These are phyloP conservation scores for Oxyruncus cristatus DNA, from an alignment of 2,113 vertebrate species.

Conservation along the genomic window DNA sequence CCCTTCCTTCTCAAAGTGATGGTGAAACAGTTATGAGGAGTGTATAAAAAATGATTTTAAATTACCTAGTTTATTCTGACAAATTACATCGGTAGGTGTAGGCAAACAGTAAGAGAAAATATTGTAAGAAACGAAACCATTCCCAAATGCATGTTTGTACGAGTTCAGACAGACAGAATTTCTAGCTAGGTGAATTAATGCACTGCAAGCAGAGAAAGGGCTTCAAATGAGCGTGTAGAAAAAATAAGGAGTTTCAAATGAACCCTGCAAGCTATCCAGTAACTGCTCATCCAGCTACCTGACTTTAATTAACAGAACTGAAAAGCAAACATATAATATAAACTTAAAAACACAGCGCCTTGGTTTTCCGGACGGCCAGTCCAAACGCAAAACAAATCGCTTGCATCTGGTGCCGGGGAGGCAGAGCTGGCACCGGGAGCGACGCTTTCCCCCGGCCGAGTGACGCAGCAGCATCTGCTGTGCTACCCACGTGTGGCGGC, in stretches of 20 bases:
- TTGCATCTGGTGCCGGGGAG: neutral
- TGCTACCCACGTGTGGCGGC: rapidly evolving
- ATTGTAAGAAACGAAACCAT: neutral
- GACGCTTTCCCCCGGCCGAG: neutral
- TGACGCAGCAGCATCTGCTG: neutral
- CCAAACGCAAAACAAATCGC: conserved; percentile 25
- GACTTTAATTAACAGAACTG: conserved; percentile 41
- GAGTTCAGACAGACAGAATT: neutral
- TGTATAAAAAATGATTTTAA: neutral
- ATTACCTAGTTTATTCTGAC: conserved; percentile 3
- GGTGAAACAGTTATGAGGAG: neutral
- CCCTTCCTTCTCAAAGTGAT: neutral
- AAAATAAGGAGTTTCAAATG: neutral
- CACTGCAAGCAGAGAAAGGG: neutral
- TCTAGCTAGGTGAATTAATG: conserved; percentile 13
- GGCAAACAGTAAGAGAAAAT: neutral
- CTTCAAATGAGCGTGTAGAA: neutral
- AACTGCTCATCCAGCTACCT: conserved; percentile 3
- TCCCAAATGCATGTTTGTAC: neutral
- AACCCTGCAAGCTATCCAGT: neutral
- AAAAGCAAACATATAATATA: conserved; percentile 12
- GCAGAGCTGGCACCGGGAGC: neutral
- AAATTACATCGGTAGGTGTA: neutral
- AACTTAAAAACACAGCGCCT: neutral
- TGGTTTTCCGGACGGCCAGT: neutral